These are phyloP conservation scores for Pagetopsis macropterus DNA, from an alignment of 2,797 vertebrate species.

Conservation along the genomic window DNA sequence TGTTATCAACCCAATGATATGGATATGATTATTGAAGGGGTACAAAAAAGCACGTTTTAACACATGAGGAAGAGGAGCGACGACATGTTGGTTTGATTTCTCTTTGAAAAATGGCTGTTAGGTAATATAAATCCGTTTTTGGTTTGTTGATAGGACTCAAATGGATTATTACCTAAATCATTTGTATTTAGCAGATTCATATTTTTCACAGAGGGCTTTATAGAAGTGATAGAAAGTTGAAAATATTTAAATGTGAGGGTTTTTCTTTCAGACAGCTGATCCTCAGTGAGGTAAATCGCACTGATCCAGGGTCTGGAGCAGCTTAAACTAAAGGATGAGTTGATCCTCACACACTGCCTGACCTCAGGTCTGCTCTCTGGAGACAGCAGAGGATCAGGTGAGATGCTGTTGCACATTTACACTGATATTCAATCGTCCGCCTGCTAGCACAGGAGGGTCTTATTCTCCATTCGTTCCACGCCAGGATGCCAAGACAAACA, in stretches of 20 bases:
- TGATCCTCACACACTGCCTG: conserved; percentile 20
- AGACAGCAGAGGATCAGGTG: conserved; percentile 57
- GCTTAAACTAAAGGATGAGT: conserved; percentile 28
- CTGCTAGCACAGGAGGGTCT: conserved; percentile 57
- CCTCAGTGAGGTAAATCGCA: conserved; percentile 3
- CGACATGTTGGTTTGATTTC: background rate
- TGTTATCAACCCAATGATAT: background rate
- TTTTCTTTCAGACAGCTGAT: conserved; percentile 16
- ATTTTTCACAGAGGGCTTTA: conserved; percentile 1
- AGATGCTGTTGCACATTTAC: conserved; percentile 70
- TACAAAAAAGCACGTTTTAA: background rate
- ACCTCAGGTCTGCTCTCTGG: conserved; percentile 32
- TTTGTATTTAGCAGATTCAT: conserved; percentile 5
- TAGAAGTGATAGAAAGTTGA: background rate
- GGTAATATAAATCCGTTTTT: background rate
- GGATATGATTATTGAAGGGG: background rate
- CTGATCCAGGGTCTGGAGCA: background rate
- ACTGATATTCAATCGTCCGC: conserved; percentile 55
- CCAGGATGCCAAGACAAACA: conserved; percentile 73
- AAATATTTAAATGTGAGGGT: background rate
- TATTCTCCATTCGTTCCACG: conserved; percentile 32
- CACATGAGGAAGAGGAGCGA: background rate
- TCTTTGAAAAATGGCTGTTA: background rate
- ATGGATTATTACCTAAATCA: background rate
- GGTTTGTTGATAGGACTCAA: background rate